Base-by-base conservation (phyloP, 2,113 vertebrate genomes). In the Jaculus jaculus region DNA sequence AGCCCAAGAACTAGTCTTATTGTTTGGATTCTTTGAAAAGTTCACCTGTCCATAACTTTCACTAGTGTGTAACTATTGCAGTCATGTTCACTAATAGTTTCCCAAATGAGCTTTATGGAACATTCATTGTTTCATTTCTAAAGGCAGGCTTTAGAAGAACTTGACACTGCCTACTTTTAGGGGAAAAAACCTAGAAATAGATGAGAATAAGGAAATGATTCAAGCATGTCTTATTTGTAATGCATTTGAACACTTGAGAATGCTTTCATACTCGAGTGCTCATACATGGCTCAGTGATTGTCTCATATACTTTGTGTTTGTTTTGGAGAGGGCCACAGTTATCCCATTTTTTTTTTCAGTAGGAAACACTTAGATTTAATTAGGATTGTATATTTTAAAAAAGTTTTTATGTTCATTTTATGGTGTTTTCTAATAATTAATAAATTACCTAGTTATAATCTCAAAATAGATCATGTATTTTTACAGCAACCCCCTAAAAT, bases 141-240 rank as follows among this genome's bases (percentile, higher is more conserved):
- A 51, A 80, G n/a, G 21, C 18, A 39, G 75, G 80, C 24, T 94
- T 90, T 72, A 83, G 71, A 87, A 61, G 68, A 92, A 79, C 0
- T 3, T 65, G 60, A 86, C 30, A 74, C 73, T 68, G 83, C 61
- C 69, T 84, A 84, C 72, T 89, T 83, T 94, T 71, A 93, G 84
- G 15, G 17, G 69, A 37, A 88, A 37, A 88, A 93, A 85, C 11
- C 16, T 37, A 79, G 66, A 91, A 3, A 60, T 58, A 47, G 28
- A 82, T 69, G 65, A 81, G 74, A 88, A 69, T 63, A 94, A 93
- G 37, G 30, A 90, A 90, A 77, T 75, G 51, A 83, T 85, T 84
- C 37, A 83, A 42, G 66, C 71, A 34, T 34, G 60, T 85, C 71
- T 93, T 81, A 79, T 69, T 87, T 66, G 58, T 24, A 74, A 65